phyloP scores from a whole-genome alignment of 2,888 invertebrate genomes.

The Nomada fucata region DNA sequence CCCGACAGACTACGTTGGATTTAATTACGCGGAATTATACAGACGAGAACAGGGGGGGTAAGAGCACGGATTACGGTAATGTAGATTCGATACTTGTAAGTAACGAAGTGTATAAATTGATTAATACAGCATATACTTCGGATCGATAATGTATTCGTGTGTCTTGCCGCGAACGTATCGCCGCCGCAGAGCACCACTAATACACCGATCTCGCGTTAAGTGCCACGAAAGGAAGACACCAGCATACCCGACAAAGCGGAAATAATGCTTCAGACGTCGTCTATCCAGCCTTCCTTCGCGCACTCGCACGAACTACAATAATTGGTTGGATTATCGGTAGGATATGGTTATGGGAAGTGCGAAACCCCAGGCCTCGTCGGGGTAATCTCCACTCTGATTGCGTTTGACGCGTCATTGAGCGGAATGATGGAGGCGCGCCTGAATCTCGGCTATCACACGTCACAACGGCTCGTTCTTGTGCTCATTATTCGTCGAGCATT shows the following conservation, averaged over 20 bases:
- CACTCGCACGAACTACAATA: constrained; percentile 74
- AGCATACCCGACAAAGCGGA: constrained; percentile 66
- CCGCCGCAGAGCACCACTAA: background rate
- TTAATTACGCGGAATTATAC: constrained; percentile 23
- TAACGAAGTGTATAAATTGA: constrained; percentile 50
- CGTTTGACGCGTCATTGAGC: constrained; percentile 81
- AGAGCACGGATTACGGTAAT: constrained; percentile 4
- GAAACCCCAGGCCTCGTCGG: constrained; percentile 73
- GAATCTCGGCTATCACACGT: constrained; percentile 59
- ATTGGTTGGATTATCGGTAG: constrained; percentile 79
- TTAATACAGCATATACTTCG: constrained; percentile 45
- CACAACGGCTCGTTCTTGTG: constrained; percentile 58
- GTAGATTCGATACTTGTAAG: constrained; percentile 35
- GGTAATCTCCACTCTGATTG: constrained; percentile 80
- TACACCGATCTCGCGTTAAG: constrained; percentile 52
- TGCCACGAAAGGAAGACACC: constrained; percentile 49
- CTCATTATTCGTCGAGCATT: constrained; percentile 60
- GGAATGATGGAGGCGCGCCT: constrained; percentile 78
- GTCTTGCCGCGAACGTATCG: constrained; percentile 13
- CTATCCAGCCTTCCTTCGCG: constrained; percentile 57
- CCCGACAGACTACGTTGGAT: background rate
- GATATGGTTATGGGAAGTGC: constrained; percentile 78
- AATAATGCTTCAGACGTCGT: constrained; percentile 69
- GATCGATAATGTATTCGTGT: constrained; percentile 39
- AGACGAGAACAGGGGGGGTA: background rate